phyloP scores from a whole-genome alignment of 1,140 invertebrate species.

The Philaenus spumarius region DNA sequence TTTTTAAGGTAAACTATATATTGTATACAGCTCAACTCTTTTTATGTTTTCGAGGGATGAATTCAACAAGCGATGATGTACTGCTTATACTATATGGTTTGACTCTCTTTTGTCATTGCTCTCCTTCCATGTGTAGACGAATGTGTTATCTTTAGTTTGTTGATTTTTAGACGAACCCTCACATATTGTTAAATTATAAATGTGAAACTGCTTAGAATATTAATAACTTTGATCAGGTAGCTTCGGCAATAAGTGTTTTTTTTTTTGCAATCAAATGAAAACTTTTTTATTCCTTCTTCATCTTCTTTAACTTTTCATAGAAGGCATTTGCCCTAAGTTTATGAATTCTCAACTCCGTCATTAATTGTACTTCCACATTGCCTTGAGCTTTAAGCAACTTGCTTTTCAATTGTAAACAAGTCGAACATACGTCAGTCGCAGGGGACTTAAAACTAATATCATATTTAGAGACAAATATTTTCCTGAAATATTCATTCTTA shows the following conservation, averaged over 20 bases:
- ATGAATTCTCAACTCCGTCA: too few species aligned
- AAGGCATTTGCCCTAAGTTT: too few species aligned
- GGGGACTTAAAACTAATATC: too few species aligned
- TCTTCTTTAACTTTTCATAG: too few species aligned
- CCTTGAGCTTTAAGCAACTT: too few species aligned
- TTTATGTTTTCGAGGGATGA: slow-evolving; percentile 11
- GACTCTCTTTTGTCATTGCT: slow-evolving; percentile 30
- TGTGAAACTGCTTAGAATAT: slow-evolving; percentile 33
- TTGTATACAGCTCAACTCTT: slow-evolving; percentile 12
- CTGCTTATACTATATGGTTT: slow-evolving; percentile 32
- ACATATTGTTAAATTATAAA: slow-evolving; percentile 35
- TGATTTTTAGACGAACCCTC: slow-evolving; percentile 26
- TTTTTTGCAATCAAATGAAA: slow-evolving; percentile 20
- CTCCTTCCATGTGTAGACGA: slow-evolving; percentile 33
- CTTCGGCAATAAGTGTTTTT: slow-evolving; percentile 13
- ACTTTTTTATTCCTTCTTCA: slow-evolving; percentile 16
- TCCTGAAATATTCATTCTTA: too few species aligned
- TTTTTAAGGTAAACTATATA: too few species aligned
- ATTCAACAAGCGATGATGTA: slow-evolving; percentile 25
- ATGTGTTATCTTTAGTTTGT: slow-evolving; percentile 28
- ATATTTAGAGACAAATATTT: too few species aligned
- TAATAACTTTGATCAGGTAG: slow-evolving; percentile 12
- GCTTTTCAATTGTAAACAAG: too few species aligned
- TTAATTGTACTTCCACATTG: too few species aligned
- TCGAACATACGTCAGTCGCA: too few species aligned